Evolutionary conservation across 2,797 vertebrate genomes (phyloP), one percentile per base, ranked within the genome.

Genomic region (Acestrorhynchus altus): DNA sequence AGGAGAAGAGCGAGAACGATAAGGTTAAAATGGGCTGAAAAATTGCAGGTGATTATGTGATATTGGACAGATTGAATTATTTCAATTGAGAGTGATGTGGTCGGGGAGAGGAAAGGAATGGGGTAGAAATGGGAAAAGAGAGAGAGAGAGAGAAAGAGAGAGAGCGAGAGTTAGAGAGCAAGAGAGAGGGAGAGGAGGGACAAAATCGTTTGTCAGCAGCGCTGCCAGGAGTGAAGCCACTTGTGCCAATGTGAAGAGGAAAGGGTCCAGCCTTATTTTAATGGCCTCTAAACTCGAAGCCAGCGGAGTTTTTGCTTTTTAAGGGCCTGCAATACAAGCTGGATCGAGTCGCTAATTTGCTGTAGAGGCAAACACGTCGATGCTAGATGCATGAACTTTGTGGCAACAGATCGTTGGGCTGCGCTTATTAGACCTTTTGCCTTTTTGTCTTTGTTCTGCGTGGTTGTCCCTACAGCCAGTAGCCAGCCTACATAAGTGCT

Each of bases 11-110:
- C 81, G 86, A 88, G 86, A 91, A 87, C 26, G 82, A 90, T 91
- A 89, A 87, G 83, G 89, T 90, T 90, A 86, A 90, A 91, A 90
- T 74, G 78, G 85, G 85, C 80, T 83, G 89, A 88, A 87, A 89
- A 87, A 90, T 82, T 85, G 80, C 67, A 80, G 72, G 73, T 70
- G 84, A 91, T 91, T 87, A 91, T 91, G 92, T 90, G 88, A 92
- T 91, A 93, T 87, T 84, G 89, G 89, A 90, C 79, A 87, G 89
- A 92, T 88, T 90, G 89, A 90, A 91, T 92, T 88, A 90, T 91
- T 83, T 86, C 59, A 77, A 82, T 85, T 78, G 85, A 80, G 56
- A 60, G 74, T 69, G 73, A 59, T 28, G 22, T 24, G 5, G 49
- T n/a, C 31, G 66, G 78, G 73, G 35, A 70, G 51, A 73, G 59